Conservation (phyloP, 2,797 vertebrate genomes). For the Adelosebastes latens region DNA sequence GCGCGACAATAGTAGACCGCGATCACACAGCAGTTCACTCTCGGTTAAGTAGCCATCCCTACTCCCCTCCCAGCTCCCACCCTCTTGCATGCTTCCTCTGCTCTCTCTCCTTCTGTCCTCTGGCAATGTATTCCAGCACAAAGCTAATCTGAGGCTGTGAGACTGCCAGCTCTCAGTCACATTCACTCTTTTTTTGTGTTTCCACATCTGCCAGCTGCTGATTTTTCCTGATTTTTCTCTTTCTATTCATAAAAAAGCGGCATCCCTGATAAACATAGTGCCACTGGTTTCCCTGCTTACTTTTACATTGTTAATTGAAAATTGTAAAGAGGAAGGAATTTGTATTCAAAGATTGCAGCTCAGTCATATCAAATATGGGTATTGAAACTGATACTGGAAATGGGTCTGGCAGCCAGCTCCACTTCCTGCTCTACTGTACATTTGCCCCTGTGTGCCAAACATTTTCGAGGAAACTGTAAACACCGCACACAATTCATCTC, state of each 20-base stretch:
- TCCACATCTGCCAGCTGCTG: slow-evolving; percentile 15
- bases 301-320: background rate
- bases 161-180: slow-evolving; percentile 35
- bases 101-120: slow-evolving; percentile 61
- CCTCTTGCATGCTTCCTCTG: slow-evolving; percentile 32
- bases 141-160: slow-evolving; percentile 70
- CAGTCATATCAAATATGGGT: background rate
- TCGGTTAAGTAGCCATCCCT: slow-evolving; percentile 55
- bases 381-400: background rate
- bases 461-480: background rate
- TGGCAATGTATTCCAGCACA: slow-evolving; percentile 62
- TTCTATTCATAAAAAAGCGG: background rate
- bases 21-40: slow-evolving; percentile 53
- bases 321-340: background rate
- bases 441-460: background rate
- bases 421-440: background rate
- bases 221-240: slow-evolving; percentile 1
- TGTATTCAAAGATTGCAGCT: background rate
- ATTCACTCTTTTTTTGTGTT: slow-evolving; percentile 9
- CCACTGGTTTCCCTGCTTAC: background rate
- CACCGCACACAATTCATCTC: background rate
- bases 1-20: slow-evolving; percentile 25
- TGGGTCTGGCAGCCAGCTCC: background rate
- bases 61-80: slow-evolving; percentile 46
- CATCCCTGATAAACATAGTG: background rate